Evolutionary conservation across 2,888 invertebrate species (phyloP).

Genomic region (Iphiclides podalirius): DNA sequence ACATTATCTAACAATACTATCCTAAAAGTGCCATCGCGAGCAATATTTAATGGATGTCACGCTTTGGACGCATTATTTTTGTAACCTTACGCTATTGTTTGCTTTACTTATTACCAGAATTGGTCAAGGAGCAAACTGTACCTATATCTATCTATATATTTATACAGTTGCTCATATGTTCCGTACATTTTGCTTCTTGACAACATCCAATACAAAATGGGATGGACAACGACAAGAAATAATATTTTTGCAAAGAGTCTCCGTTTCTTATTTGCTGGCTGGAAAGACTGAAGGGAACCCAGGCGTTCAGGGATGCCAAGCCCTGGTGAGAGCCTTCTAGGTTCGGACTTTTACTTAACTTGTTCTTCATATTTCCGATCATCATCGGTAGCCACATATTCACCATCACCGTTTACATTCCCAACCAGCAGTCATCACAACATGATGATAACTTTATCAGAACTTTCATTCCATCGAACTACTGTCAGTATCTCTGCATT

Average conservation of each 20-base stretch:
- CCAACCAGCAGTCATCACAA: slow-evolving; percentile 32
- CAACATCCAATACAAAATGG: slow-evolving; percentile 50
- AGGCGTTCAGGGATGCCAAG: slow-evolving; percentile 79
- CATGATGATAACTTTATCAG: slow-evolving; percentile 22
- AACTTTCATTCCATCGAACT: slow-evolving; percentile 35
- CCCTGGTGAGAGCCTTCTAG: slow-evolving; percentile 81
- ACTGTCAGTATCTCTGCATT: slow-evolving; percentile 19
- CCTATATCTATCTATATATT: slow-evolving; percentile 24
- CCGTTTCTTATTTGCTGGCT: slow-evolving; percentile 79
- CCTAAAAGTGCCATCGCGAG: not conserved
- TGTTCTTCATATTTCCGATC: slow-evolving; percentile 51
- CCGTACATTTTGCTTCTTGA: slow-evolving; percentile 40
- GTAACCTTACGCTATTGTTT: slow-evolving; percentile 25
- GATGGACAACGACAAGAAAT: slow-evolving; percentile 54
- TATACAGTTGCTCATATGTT: not conserved
- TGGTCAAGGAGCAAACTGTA: slow-evolving; percentile 39
- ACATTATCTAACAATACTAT: too few relatives aligned
- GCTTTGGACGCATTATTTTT: slow-evolving; percentile 21
- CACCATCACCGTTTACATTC: slow-evolving; percentile 41
- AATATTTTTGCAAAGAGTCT: slow-evolving; percentile 77
- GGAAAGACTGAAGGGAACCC: slow-evolving; percentile 78
- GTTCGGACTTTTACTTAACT: slow-evolving; percentile 75
- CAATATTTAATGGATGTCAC: slow-evolving; percentile 10
- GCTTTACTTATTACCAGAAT: slow-evolving; percentile 27
- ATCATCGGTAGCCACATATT: slow-evolving; percentile 40